Evolutionary conservation across 2,113 vertebrate genomes (phyloP).

Genomic region (Todiramphus chloris): DNA sequence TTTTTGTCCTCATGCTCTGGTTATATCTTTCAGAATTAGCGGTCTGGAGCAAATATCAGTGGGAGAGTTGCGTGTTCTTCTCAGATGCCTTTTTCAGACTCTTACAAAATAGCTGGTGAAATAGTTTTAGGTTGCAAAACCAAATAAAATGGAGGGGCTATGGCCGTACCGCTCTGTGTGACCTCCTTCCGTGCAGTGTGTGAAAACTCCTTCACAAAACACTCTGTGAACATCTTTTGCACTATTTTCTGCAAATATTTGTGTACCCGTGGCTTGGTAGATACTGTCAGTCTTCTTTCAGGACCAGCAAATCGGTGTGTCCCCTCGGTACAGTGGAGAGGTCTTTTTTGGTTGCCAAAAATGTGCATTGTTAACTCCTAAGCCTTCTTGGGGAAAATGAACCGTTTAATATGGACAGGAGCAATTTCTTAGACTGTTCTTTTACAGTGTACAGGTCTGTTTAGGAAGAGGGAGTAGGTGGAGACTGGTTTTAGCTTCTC

Average conservation of each 20-base stretch:
- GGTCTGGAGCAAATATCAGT: neutral
- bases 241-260: neutral
- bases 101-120: neutral
- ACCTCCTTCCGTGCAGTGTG: neutral
- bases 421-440: neutral
- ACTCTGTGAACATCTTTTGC: neutral
- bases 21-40: neutral
- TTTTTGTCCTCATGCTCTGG: neutral
- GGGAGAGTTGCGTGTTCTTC: neutral
- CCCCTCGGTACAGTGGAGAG: neutral
- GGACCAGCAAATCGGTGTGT: neutral
- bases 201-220: neutral
- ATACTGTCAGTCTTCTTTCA: neutral
- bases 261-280: neutral
- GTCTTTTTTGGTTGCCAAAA: neutral
- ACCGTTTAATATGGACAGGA: neutral
- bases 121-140: neutral
- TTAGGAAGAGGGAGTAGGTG: neutral
- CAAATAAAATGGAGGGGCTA: neutral
- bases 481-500: neutral
- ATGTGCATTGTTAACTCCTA: neutral
- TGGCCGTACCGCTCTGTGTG: neutral
- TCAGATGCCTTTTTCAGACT: neutral
- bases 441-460: neutral
- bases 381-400: neutral